Evolutionary conservation across 1,140 invertebrate genomes (phyloP), one percentile per base, ranked within the genome.

Genomic region (Monomorium pharaonis): DNA sequence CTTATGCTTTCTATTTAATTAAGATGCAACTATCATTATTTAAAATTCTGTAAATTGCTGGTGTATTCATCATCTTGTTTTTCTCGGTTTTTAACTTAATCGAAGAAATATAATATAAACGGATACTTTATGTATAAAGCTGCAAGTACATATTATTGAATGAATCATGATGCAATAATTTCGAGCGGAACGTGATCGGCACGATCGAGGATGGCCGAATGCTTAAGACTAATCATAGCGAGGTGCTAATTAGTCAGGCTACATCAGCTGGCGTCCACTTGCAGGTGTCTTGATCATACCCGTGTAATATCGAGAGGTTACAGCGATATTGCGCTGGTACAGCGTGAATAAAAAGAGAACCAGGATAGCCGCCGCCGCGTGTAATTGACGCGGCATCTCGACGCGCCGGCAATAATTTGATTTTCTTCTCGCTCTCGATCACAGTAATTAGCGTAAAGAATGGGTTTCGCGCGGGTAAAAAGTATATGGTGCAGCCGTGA

Each of bases 361-460:
- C 12, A 16, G 14, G 18, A 75, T 14, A 7, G 58, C 54, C 54
- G 69, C n/a, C n/a, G 54, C n/a, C 33, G 69, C 44, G 24, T 30
- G 30, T 72, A 81, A 81, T 81, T 72, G 65, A 33, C 21, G n/a
- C 21, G 56, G 49, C 54, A 18, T 51, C 33, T 51, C 33, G 21
- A 62, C 14, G 62, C 33, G 49, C 24, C 24, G 63, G 63, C 30
- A 54, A 72, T 81, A 70, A 72, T 56, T 81, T 44, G 65, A 81
- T 58, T 81, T 72, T 54, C 51, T 81, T 44, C 69, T 21, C 60
- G 21, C 44, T 21, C 30, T 21, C 30, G 65, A 72, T 72, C 78
- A 72, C 33, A 72, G 65, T 81, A 56, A 81, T 81, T 33, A 33
- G 14, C 65, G 65, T 56, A 72, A 81, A 70, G 78, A 56, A 72